Evolutionary conservation across 1,140 invertebrate genomes (phyloP).

Genomic region (silkworm (Bombyx mori)): DNA sequence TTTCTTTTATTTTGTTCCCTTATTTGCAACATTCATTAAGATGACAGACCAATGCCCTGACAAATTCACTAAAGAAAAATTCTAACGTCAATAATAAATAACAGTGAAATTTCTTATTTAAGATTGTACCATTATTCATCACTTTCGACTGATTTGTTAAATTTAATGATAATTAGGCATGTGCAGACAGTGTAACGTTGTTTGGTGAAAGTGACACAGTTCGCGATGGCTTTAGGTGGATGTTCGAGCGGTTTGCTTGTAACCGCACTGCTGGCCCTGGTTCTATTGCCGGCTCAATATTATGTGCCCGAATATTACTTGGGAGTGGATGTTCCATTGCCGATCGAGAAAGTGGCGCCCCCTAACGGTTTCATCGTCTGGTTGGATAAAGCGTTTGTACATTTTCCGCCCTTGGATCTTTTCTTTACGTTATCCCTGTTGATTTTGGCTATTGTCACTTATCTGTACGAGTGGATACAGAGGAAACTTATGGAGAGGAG

Average conservation of each 20-base stretch:
- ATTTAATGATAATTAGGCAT: too few relatives aligned
- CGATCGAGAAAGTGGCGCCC: constrained; percentile 3
- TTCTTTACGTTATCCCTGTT: constrained; percentile 31
- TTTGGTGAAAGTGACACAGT: constrained; percentile 10
- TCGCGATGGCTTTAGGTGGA: constrained; percentile 39
- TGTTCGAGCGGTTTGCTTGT: constrained; percentile 41
- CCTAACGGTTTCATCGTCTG: constrained; percentile 8
- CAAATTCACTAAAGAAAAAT: not conserved
- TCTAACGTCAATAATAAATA: too few relatives aligned
- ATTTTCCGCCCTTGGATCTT: constrained; percentile 37
- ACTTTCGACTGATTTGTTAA: too few relatives aligned
- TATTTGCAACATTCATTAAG: too few relatives aligned
- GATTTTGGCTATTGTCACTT: constrained; percentile 28
- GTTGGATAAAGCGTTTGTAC: constrained; percentile 21
- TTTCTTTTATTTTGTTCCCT: too few relatives aligned
- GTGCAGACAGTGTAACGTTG: not conserved
- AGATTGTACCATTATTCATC: too few relatives aligned
- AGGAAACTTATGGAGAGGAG: constrained; percentile 55
- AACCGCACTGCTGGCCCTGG: constrained; percentile 35
- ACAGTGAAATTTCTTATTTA: too few relatives aligned
- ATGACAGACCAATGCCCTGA: not conserved
- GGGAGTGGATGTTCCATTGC: constrained; percentile 10
- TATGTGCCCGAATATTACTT: constrained; percentile 38
- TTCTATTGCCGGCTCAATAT: constrained; percentile 44
- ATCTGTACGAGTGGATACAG: constrained; percentile 56